Percentiles rank a stretch among this genome's conserved stretches.
Evolutionary conservation across 37 sponge, comb jelly and placozoan species (phyloP).

Genomic region (Theonella swinhoei): DNA sequence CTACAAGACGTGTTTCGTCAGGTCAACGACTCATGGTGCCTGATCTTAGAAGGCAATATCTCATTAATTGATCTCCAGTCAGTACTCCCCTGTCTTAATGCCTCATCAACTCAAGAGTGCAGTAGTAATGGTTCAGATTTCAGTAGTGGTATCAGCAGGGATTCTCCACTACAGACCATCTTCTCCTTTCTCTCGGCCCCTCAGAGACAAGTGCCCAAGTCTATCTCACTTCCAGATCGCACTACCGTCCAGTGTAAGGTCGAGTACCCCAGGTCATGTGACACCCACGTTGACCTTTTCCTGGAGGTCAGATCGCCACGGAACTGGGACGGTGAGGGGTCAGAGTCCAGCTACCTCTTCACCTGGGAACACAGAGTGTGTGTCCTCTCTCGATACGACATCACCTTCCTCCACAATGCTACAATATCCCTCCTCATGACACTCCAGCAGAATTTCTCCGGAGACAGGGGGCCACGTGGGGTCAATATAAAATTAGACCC

Average conservation of each 20-base stretch:
- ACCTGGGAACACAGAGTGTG: background rate
- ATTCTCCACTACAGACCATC: conserved; percentile 9
- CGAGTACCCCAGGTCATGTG: background rate
- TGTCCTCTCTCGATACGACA: background rate
- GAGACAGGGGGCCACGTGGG: too few species aligned
- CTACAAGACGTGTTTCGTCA: background rate
- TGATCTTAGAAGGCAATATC: conserved; percentile 6
- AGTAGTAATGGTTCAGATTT: background rate
- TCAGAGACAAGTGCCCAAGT: background rate
- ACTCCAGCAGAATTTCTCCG: too few species aligned
- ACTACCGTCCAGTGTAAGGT: background rate
- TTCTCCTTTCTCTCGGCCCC: conserved; percentile 5
- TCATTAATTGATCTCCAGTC: background rate
- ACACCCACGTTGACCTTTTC: conserved; percentile 11
- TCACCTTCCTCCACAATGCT: background rate
- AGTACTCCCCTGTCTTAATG: conserved; percentile 1
- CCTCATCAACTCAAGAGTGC: background rate
- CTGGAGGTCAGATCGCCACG: background rate
- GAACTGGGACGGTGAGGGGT: background rate
- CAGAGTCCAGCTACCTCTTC: background rate
- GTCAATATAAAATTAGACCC: too few species aligned
- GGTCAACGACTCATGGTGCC: background rate
- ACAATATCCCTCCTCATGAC: too few species aligned
- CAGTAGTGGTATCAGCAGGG: background rate
- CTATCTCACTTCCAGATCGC: background rate